Evolutionary conservation across 2,888 invertebrate genomes (phyloP).

Genomic region (Agrotis segetum): DNA sequence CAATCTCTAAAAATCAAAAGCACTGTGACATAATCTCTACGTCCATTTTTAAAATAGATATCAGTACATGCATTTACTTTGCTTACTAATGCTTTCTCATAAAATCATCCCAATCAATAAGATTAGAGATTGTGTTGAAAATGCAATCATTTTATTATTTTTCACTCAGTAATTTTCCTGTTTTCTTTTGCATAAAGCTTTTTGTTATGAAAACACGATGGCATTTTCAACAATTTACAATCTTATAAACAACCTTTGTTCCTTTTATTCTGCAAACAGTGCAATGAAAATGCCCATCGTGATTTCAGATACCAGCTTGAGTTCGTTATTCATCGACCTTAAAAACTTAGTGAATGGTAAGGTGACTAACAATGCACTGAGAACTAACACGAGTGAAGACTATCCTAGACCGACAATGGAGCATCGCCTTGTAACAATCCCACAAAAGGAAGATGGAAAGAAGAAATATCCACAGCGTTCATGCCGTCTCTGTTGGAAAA

Average conservation of each 20-base stretch:
- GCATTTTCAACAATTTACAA: constrained; percentile 89
- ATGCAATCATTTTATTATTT: constrained; percentile 88
- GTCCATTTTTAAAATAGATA: constrained; percentile 18
- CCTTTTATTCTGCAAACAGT: constrained; percentile 64
- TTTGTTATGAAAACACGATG: constrained; percentile 89
- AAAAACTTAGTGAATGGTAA: constrained; percentile 90
- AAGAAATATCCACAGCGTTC: constrained; percentile 90
- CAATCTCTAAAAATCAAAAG: constrained; percentile 49
- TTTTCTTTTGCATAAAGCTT: constrained; percentile 85
- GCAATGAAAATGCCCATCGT: constrained; percentile 90
- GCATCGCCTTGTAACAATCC: constrained; percentile 87
- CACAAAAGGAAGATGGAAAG: constrained; percentile 90
- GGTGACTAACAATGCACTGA: constrained; percentile 81
- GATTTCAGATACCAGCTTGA: constrained; percentile 90
- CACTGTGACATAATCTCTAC: constrained; percentile 42
- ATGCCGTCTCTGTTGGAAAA: constrained; percentile 89
- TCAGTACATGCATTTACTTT: constrained; percentile 56
- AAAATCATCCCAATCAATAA: constrained; percentile 64
- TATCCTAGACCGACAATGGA: constrained; percentile 78
- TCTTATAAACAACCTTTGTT: constrained; percentile 67
- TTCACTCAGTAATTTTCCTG: constrained; percentile 77
- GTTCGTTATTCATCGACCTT: constrained; percentile 88
- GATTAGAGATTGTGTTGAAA: constrained; percentile 88
- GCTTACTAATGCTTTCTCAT: constrained; percentile 74
- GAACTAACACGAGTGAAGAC: constrained; percentile 79